A percentile compares a stretch with the other conserved stretches of the same genome.
phyloP scores from a whole-genome alignment of 2,888 invertebrate genomes.

The Nomada ruficornis region DNA sequence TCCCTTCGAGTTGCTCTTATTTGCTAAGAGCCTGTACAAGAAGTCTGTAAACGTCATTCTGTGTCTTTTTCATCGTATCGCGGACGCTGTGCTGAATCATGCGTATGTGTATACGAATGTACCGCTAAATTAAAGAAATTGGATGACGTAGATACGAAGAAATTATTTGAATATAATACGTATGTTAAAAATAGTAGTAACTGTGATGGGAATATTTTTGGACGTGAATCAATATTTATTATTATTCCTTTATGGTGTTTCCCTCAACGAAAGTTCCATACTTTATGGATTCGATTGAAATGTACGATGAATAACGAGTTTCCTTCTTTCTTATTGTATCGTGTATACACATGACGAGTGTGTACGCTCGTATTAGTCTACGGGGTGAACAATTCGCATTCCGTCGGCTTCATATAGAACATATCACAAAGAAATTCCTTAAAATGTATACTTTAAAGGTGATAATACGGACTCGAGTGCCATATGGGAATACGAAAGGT shows the following conservation, averaged over 20 bases:
- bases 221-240: neutral
- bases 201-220: neutral
- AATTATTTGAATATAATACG: too few species aligned
- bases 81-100: too few species aligned
- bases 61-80: slow-evolving; percentile 14
- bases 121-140: too few species aligned
- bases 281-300: slow-evolving; percentile 14
- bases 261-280: neutral
- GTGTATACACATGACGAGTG: neutral
- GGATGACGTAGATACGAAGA: too few species aligned
- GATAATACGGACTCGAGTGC: slow-evolving; percentile 5
- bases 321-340: slow-evolving; percentile 33
- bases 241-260: neutral
- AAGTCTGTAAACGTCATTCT: slow-evolving; percentile 43
- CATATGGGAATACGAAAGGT: neutral
- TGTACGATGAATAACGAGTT: slow-evolving; percentile 30
- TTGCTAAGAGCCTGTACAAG: slow-evolving; percentile 45
- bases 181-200: too few species aligned
- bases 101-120: too few species aligned
- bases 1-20: slow-evolving; percentile 46
- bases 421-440: slow-evolving; percentile 40
- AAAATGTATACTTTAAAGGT: slow-evolving; percentile 47
- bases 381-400: slow-evolving; percentile 44
- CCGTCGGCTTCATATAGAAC: slow-evolving; percentile 50
- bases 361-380: slow-evolving; percentile 36